Base-by-base conservation (phyloP, 2,113 vertebrate genomes). In the Eubucco bourcierii region DNA sequence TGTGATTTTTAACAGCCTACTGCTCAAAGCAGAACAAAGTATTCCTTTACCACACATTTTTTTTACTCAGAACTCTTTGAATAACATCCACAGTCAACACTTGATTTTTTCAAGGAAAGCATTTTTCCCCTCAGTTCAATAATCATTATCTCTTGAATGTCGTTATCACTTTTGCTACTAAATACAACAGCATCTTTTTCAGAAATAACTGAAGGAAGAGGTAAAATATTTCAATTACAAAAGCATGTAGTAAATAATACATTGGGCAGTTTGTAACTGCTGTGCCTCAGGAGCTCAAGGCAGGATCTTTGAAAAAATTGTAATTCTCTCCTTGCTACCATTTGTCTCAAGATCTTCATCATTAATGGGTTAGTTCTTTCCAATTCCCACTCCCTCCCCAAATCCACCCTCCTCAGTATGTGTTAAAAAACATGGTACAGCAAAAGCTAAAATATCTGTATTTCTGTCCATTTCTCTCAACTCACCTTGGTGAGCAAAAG, bases 181-280 rank as follows among this genome's bases (percentile, higher is more conserved):
- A 85, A 81, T 44, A 87, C 12, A 29, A 64, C 4, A 14, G 55
- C 70, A 91, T 65, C 60, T 58, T 75, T 92, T 92, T 94, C 83
- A 93, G 71, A 80, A 96, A 95, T 96, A 97, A 94, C 70, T 83
- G 64, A 44, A 93, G 66, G 37, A 93, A 95, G 88, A 94, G 18
- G 14, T 82, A 79, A 93, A 90, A 84, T 60, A 87, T 81, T 93
- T 91, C 88, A 47, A 91, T 65, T 82, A 91, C 52, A 91, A 90
- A 95, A 93, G 52, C 23, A 72, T 11, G 6, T 1, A 65, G 23
- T 44, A 83, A 80, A 64, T 39, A 84, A 66, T 58, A 21, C 78
- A 86, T 29, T 13, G 20, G 10, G 23, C 14, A 50, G 52, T 44
- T 68, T 6, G 6, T 39, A 78, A 78, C 19, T 76, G 44, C 34